Percentiles rank a stretch among this genome's conserved stretches.
phyloP scores from a whole-genome alignment of 2,797 vertebrate species.

The Cyclura pinguis region DNA sequence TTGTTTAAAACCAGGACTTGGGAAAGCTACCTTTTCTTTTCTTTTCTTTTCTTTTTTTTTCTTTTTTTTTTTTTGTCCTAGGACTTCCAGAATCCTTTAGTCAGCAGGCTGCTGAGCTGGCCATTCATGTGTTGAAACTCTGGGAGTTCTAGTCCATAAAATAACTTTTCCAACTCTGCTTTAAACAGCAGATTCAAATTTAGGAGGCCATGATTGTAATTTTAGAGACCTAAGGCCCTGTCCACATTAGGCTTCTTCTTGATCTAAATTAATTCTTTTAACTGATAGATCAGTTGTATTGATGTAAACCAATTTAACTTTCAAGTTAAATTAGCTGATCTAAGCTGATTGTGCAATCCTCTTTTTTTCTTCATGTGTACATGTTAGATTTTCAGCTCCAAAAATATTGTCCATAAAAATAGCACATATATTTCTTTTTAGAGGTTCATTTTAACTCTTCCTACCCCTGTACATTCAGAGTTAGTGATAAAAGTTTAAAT shows the following conservation, averaged over 20 bases:
- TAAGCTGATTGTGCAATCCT: constrained; percentile 11
- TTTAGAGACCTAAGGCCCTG: not conserved
- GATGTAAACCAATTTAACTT: constrained; percentile 31
- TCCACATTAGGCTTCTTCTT: constrained; percentile 8
- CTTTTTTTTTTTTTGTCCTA: not conserved
- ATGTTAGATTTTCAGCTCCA: not conserved
- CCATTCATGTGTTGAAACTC: no score
- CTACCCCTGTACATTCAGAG: not conserved
- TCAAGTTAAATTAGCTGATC: constrained; percentile 32
- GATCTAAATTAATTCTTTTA: constrained; percentile 38
- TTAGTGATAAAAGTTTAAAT: not conserved
- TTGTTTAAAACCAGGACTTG: not conserved
- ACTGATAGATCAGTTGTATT: constrained; percentile 16
- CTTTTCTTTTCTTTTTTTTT: no score
- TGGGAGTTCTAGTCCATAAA: no score
- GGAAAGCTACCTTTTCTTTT: no score
- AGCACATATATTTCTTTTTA: constrained; percentile 11
- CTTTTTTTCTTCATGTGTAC: not conserved
- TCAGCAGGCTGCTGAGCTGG: not conserved
- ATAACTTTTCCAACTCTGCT: not conserved
- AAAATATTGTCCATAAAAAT: constrained; percentile 2
- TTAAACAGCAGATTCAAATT: not conserved
- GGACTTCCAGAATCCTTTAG: no score
- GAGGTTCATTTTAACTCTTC: not conserved
- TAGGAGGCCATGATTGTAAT: not conserved